Evolutionary conservation across 2,113 vertebrate genomes (phyloP).

Genomic region (Chaetura pelagica): DNA sequence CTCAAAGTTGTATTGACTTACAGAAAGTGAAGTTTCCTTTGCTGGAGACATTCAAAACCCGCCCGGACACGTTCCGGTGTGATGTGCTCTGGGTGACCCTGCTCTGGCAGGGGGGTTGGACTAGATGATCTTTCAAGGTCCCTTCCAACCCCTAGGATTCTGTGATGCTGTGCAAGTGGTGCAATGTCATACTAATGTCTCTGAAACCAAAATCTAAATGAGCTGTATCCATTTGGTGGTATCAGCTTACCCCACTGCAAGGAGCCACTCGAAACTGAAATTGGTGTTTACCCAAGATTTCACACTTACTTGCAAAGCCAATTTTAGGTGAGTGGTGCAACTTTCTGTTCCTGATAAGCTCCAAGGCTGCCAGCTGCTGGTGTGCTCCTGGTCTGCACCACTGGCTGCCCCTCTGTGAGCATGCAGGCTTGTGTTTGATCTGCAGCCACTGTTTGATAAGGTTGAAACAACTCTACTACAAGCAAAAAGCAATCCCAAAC

Average conservation of each 20-base stretch:
- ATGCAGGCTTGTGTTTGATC: background rate
- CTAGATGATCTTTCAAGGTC: no score
- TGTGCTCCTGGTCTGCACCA: fast-evolving
- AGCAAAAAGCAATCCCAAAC: background rate
- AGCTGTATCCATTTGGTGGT: background rate
- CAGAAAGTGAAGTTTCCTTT: no score
- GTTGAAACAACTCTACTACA: background rate
- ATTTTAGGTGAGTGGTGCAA: background rate
- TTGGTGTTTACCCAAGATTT: background rate
- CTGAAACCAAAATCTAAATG: background rate
- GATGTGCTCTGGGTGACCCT: no score
- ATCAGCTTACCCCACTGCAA: background rate
- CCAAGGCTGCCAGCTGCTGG: background rate
- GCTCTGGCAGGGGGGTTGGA: no score
- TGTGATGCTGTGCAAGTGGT: no score
- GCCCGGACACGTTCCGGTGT: no score
- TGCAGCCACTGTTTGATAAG: background rate
- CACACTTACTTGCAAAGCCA: background rate
- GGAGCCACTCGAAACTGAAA: background rate
- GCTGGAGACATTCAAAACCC: no score
- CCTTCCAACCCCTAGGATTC: no score
- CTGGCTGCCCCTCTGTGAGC: fast-evolving
- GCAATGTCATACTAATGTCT: background rate
- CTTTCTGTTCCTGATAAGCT: background rate
- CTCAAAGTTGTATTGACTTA: background rate